Evolutionary conservation across 2,113 vertebrate genomes (phyloP), one percentile per base, ranked within the genome.

Genomic region (Burhinus oedicnemus): DNA sequence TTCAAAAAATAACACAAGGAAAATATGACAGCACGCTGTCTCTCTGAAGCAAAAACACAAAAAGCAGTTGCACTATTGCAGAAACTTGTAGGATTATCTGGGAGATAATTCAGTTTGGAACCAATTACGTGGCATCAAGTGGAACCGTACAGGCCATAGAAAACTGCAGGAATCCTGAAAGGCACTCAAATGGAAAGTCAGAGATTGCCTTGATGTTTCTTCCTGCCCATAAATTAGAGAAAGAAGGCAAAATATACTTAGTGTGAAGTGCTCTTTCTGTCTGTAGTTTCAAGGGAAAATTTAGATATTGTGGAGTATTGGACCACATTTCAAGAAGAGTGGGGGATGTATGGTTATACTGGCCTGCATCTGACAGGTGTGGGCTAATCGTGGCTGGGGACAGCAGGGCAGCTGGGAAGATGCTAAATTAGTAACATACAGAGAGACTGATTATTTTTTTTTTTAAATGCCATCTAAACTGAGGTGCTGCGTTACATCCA

Each of bases 101-200:
- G 64, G n/a, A 86, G 62, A 61, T 83, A 88, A 94, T 83, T 94
- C 58, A n/a, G 44, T 85, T 90, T 90, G 30, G 42, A 93, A 83
- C 32, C 82, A 90, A 85, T 86, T 70, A 93, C 7, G n/a, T 81
- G 76, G 71, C 51, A 78, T 57, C 55, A 70, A 89, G 76, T 90
- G 44, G 87, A 84, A 96, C 87, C 0, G 0, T 62, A 47, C 18
- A 71, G 79, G 60, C 54, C 54, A 36, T 14, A 40, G 79, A 88
- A 74, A 78, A 75, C 32, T 4, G 25, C 45, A 83, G 64, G 72
- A 81, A 81, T 89, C 86, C 82, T 89, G 57, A 93, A 87, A 75
- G 49, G 57, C 58, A 69, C 66, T 91, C 44, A 32, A 52, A 76
- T 0, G 0, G 65, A 79, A 96, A 91, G 57, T 66, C 47, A 47